These are phyloP conservation scores for Podocnemis expansa DNA, from an alignment of 2,113 vertebrate genomes.

Conservation along the genomic window DNA sequence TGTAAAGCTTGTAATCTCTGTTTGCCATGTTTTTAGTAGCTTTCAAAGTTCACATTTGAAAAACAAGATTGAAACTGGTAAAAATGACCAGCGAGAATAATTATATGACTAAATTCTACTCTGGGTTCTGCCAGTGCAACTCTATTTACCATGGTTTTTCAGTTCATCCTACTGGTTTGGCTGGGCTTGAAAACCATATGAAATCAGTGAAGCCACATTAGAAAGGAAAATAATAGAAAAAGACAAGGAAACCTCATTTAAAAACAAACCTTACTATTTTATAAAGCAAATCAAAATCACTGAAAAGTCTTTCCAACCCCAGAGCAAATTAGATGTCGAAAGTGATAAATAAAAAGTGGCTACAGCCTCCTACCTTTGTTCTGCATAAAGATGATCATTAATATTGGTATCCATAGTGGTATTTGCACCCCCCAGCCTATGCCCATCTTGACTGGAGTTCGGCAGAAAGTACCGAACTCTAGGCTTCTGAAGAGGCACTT, in stretches of 20 bases:
- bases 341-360: background rate
- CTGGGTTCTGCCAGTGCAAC: background rate
- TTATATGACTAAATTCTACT: background rate
- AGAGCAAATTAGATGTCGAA: slow-evolving; percentile 25
- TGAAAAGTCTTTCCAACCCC: background rate
- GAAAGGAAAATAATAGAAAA: background rate
- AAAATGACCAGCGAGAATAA: background rate
- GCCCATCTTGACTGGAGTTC: slow-evolving; percentile 68
- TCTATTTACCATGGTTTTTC: background rate
- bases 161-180: background rate
- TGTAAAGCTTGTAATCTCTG: background rate
- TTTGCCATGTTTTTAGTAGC: background rate
- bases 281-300: slow-evolving; percentile 10
- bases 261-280: slow-evolving; percentile 3
- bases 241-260: slow-evolving; percentile 1
- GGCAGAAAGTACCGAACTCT: slow-evolving; percentile 39
- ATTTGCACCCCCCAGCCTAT: slow-evolving; percentile 49
- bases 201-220: background rate
- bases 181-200: background rate
- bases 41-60: background rate
- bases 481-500: slow-evolving; percentile 63
- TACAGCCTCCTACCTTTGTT: slow-evolving; percentile 71
- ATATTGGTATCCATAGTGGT: slow-evolving; percentile 73
- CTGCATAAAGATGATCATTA: slow-evolving; percentile 55
- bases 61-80: background rate